Evolutionary conservation across 2,797 vertebrate species (phyloP), one percentile per base, ranked within the genome.

Genomic region (Arnoldichthys spilopterus): DNA sequence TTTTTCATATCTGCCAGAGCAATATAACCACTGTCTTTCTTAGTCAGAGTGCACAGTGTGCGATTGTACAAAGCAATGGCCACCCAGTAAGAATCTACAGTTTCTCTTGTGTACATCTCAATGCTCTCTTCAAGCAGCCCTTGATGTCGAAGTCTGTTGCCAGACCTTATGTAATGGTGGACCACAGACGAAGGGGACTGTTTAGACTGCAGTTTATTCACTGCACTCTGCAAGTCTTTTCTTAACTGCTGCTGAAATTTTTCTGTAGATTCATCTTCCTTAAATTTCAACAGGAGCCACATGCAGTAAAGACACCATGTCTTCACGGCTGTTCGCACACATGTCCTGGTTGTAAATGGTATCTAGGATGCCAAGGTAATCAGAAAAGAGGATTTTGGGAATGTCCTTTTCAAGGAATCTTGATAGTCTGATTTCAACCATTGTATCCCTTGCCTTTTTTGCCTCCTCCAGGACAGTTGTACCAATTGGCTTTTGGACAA

Each of bases 321-420:
- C 59, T 11, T 76, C 40, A 28, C 26, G 1, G 54, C 58, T 49
- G 30, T 47, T 18, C 0, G 8, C 12, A 2, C 12, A 30, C 9
- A 32, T 18, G 2, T 53, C 1, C 3, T 78, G 2, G 32, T 66
- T 0, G 68, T 83, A 74, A 18, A 84, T 54, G 0, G 2, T 1
- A 0, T 81, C 45, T n/a, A 86, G 45, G 3, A 73, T 0, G 1
- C 76, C 0, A 66, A 84, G 85, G 11, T 86, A 88, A 0, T 43
- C 1, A n/a, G 71, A 82, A 58, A 87, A 87, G 3, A 1, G 12
- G 3, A 88, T 80, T 47, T 82, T 49, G 62, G 79, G 63, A 5
- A 88, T 78, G 40, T 87, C 82, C 56, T 80, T 59, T 51, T 76
- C 24, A 66, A 86, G 76, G 5, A 80, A 68, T 0, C 7, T 1